These are phyloP conservation scores for Allacma fusca DNA, from an alignment of 2,888 invertebrate species.

Conservation along the genomic window DNA sequence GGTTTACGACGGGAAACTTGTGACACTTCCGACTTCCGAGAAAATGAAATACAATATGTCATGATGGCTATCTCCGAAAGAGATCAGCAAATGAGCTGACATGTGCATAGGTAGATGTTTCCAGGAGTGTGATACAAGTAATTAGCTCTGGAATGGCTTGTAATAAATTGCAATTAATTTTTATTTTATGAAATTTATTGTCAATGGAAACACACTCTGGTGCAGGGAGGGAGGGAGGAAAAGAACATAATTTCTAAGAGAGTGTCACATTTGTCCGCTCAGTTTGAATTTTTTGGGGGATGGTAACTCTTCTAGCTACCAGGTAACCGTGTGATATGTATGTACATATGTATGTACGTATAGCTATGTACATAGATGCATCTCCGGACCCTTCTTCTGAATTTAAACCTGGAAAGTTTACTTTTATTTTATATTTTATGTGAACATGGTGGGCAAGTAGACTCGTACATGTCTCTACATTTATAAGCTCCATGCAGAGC, in stretches of 20 bases:
- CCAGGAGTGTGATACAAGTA: background rate
- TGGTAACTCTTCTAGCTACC: no score
- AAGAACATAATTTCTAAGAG: conserved; percentile 15
- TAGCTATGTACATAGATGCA: no score
- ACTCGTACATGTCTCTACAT: no score
- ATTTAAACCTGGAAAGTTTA: no score
- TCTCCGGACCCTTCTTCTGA: no score
- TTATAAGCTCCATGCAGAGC: no score
- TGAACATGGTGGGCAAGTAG: no score
- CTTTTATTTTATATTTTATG: no score
- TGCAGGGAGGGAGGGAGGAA: background rate
- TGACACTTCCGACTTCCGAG: conserved; percentile 29
- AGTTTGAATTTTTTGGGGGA: no score
- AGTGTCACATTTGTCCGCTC: conserved; percentile 24
- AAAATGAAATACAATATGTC: conserved; percentile 10
- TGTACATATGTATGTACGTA: no score
- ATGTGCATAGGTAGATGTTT: background rate
- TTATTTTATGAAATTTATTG: conserved; percentile 4
- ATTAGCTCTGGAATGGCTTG: background rate
- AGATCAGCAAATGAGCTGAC: background rate
- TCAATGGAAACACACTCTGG: background rate
- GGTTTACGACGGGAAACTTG: background rate
- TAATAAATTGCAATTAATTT: conserved; percentile 36
- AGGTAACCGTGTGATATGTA: no score
- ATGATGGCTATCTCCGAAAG: conserved; percentile 6